These are phyloP conservation scores for Melieria picta DNA, from an alignment of 2,888 invertebrate species.

Conservation along the genomic window DNA sequence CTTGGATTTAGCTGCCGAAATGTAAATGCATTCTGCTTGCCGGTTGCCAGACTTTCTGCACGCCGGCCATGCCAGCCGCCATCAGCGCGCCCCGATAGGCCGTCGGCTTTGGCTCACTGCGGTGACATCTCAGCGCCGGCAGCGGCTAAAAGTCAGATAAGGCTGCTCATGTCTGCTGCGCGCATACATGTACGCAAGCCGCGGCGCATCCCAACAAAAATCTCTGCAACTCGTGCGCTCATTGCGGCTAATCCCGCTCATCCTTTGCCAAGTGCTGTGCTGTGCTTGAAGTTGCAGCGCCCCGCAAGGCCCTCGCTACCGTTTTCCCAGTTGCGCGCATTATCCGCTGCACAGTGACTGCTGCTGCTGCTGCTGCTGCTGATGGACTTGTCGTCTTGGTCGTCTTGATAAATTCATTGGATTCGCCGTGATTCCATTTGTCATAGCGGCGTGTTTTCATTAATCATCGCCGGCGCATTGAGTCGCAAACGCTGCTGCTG, in stretches of 20 bases:
- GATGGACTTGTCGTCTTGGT: constrained; percentile 29
- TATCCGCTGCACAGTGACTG: constrained; percentile 2
- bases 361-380: not conserved
- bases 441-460: constrained; percentile 53
- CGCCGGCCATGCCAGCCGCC: constrained; percentile 5
- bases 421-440: constrained; percentile 55
- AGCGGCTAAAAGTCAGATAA: too few relatives aligned
- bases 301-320: too few relatives aligned
- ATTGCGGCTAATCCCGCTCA: constrained; percentile 33
- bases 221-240: constrained; percentile 22
- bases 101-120: too few relatives aligned
- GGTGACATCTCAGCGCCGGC: too few relatives aligned
- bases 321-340: too few relatives aligned
- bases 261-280: constrained; percentile 4
- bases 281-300: too few relatives aligned
- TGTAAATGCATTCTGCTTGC: constrained; percentile 36
- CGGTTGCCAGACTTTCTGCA: constrained; percentile 1
- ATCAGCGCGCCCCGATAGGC: not conserved
- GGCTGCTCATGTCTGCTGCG: not conserved
- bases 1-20: constrained; percentile 35
- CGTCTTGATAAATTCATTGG: constrained; percentile 53
- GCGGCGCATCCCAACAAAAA: not conserved
- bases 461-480: constrained; percentile 47
- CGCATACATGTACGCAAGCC: not conserved
- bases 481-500: too few relatives aligned